A percentile compares a stretch with the other conserved stretches of the same genome.
Conservation (phyloP, 2,888 invertebrate species). For the Drosophila anomalata region DNA sequence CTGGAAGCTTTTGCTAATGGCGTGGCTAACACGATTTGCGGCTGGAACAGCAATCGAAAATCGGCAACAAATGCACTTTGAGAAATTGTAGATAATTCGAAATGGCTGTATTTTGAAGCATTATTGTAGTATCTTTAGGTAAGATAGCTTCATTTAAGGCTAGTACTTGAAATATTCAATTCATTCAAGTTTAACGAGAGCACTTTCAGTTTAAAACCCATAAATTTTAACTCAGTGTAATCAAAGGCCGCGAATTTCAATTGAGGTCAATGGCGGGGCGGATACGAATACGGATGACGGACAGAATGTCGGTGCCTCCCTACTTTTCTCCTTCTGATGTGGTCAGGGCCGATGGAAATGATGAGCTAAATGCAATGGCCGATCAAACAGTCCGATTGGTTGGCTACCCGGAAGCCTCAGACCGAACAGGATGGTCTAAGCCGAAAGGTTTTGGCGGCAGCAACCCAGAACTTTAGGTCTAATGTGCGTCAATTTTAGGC, state of each 20-base stretch:
- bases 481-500: constrained; percentile 67
- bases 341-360: constrained; percentile 33
- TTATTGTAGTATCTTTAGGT: too few relatives aligned
- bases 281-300: background rate
- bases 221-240: constrained; percentile 9
- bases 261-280: constrained; percentile 26
- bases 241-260: constrained; percentile 47
- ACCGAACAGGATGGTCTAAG: constrained; percentile 4
- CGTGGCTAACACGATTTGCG: constrained; percentile 77
- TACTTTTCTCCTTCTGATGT: constrained; percentile 13
- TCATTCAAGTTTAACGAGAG: background rate
- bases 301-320: background rate
- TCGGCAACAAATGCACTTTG: constrained; percentile 6
- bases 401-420: constrained; percentile 33
- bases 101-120: too few relatives aligned
- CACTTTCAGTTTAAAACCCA: background rate
- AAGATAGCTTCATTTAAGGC: too few relatives aligned
- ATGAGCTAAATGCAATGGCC: constrained; percentile 62
- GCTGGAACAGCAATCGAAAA: constrained; percentile 34
- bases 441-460: background rate
- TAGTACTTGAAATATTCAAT: background rate
- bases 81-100: background rate
- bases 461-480: constrained; percentile 12
- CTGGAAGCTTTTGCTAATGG: constrained; percentile 75
- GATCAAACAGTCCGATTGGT: constrained; percentile 75